A percentile compares a stretch with the other conserved stretches of the same genome.
Evolutionary conservation across 2,888 invertebrate species (phyloP).

Genomic region (Corbicula japonica): DNA sequence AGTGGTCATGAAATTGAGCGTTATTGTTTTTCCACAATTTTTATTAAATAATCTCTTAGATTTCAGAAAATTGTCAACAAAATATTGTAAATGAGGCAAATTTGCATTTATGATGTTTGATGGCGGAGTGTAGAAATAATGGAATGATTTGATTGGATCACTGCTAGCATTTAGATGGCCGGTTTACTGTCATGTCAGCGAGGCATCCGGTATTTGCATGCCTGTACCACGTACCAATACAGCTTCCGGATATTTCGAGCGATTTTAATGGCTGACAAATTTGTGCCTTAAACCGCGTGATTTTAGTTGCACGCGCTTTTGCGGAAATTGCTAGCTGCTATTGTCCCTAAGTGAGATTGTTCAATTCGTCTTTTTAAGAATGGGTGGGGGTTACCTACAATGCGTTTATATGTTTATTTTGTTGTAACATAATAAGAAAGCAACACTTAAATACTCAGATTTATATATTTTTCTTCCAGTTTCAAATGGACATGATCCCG

Average conservation of each 20-base stretch:
- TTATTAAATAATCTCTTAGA: constrained; percentile 40
- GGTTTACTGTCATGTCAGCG: constrained; percentile 47
- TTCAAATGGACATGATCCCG: constrained; percentile 64
- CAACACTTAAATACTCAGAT: too few relatives aligned
- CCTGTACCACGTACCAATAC: constrained; percentile 72
- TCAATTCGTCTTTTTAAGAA: too few relatives aligned
- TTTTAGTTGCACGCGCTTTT: constrained; percentile 54
- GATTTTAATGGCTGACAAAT: constrained; percentile 68
- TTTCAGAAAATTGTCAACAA: constrained; percentile 52
- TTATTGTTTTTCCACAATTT: constrained; percentile 36
- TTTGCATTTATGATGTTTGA: constrained; percentile 58
- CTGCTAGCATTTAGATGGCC: constrained; percentile 29
- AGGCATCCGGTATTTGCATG: constrained; percentile 71
- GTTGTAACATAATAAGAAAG: too few relatives aligned
- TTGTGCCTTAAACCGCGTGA: constrained; percentile 58
- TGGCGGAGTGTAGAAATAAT: constrained; percentile 20
- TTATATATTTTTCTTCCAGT: constrained; percentile 53
- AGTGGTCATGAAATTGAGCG: constrained; percentile 47
- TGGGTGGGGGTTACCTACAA: too few relatives aligned
- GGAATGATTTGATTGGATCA: constrained; percentile 23
- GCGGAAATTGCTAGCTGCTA: constrained; percentile 69
- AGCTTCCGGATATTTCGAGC: constrained; percentile 72
- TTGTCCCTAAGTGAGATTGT: too few relatives aligned
- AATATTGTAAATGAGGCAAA: constrained; percentile 47
- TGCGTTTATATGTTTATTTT: too few relatives aligned